Percentiles rank a stretch among this genome's conserved stretches.
Conservation (phyloP, 2,888 invertebrate species). For the Plutella xylostella region DNA sequence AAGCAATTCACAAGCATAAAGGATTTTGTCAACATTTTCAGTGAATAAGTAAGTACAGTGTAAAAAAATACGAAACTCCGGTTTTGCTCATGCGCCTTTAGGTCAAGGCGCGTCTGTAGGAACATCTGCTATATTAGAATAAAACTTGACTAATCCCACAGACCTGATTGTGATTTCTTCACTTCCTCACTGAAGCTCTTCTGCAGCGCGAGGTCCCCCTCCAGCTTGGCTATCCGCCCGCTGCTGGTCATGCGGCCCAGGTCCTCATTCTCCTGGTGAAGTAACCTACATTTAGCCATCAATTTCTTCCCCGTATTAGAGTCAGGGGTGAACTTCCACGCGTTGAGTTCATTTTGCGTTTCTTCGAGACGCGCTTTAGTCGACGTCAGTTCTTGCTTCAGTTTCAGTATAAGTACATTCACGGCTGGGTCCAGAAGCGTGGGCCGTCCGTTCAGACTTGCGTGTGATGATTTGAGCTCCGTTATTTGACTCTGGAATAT, state of each 20-base stretch:
- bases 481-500: constrained; percentile 88
- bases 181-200: constrained; percentile 97
- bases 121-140: too few relatives aligned
- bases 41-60: too few relatives aligned
- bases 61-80: too few relatives aligned
- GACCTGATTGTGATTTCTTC: constrained; percentile 95
- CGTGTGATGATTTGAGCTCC: constrained; percentile 91
- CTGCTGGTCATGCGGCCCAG: constrained; percentile 95
- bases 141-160: constrained; percentile 19
- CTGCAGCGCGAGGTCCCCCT: constrained; percentile 94
- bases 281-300: constrained; percentile 95
- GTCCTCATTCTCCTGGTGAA: constrained; percentile 98
- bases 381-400: constrained; percentile 90
- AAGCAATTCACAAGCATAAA: too few relatives aligned
- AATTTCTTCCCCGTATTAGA: constrained; percentile 97
- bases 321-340: constrained; percentile 99
- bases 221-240: constrained; percentile 93
- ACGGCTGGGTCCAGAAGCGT: constrained; percentile 93
- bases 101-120: too few relatives aligned
- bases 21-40: too few relatives aligned
- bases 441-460: constrained; percentile 80
- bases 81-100: too few relatives aligned
- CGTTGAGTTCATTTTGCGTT: constrained; percentile 96
- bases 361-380: constrained; percentile 94
- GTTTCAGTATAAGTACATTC: constrained; percentile 90